Evolutionary conservation across 2,797 vertebrate species (phyloP), one percentile per base, ranked within the genome.

Genomic region (Heteromormyrus szaboi): DNA sequence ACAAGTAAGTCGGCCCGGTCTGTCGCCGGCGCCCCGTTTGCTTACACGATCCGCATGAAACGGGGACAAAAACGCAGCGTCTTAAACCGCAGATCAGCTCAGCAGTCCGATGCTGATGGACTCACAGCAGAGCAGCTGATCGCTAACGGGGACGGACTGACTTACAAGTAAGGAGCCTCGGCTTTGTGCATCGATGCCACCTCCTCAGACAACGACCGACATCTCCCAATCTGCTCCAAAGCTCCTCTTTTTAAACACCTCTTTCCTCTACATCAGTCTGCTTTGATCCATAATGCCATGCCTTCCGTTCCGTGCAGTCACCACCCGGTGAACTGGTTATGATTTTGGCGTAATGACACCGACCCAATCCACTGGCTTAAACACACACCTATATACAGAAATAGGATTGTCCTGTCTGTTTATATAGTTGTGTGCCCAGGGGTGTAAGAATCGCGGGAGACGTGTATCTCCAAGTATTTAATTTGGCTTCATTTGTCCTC

Each of bases 111-210:
- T 95, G 95, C 93, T 93, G 96, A 96, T 90, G 97, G 98, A 95
- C 97, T 97, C 91, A 97, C 97, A 88, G 98, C 97, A 91, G 97
- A 97, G 96, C 97, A 98, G 96, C 97, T 98, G 92, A 98, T 97
- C 95, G 97, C 97, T 95, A 97, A 94, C 95, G 97, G 97, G 90
- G 97, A 98, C 93, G 98, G 98, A 92, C 96, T 99, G 96, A 98
- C 98, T 93, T 98, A 97, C 97, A 98, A 99, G 98, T 98, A 97
- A 97, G 97, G 95, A 96, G 92, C 90, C 92, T 91, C 95, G 83
- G 65, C 87, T 89, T 89, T 51, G 50, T 87, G 92, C 89, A 89
- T 88, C 25, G 81, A 22, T 92, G 62, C 92, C 65, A 11, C 88
- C 54, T 11, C 44, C 9, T 46, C 19, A 19, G 37, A 22, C 12